Percentiles rank a stretch among this genome's conserved stretches.
Conservation (phyloP, 2,888 invertebrate genomes). For the Dolichomitus sp. region DNA sequence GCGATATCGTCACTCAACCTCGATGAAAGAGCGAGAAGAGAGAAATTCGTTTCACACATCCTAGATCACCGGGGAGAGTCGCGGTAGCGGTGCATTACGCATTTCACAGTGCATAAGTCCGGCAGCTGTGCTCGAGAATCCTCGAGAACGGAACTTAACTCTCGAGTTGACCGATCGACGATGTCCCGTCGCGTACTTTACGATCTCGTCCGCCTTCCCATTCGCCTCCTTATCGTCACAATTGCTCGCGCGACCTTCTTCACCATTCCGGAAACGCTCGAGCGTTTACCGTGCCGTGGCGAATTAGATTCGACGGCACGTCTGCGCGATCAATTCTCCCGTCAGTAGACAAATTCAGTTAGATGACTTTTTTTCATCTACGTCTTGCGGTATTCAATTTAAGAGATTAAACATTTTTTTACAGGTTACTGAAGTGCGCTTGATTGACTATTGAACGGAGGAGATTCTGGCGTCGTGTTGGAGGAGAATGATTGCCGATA, state of each 20-base stretch:
- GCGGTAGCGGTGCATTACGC: constrained; percentile 77
- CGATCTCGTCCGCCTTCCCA: constrained; percentile 46
- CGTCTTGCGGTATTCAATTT: constrained; percentile 10
- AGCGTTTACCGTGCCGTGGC: constrained; percentile 21
- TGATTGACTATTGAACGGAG: constrained; percentile 38
- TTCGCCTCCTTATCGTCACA: constrained; percentile 40
- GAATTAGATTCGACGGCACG: constrained; percentile 38
- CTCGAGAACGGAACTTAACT: constrained; percentile 56
- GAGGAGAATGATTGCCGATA: constrained; percentile 30
- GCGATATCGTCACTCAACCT: constrained; percentile 37
- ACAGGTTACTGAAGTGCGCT: constrained; percentile 34
- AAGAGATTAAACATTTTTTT: constrained; percentile 30
- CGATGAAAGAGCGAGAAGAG: constrained; percentile 51
- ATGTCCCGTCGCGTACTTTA: constrained; percentile 78
- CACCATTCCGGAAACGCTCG: constrained; percentile 54
- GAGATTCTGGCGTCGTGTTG: constrained; percentile 4
- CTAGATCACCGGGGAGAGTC: constrained; percentile 68
- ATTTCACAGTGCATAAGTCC: constrained; percentile 84
- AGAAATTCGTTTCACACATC: constrained; percentile 73
- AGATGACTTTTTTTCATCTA: constrained; percentile 1
- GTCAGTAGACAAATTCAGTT: constrained; percentile 23
- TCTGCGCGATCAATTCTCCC: constrained; percentile 35
- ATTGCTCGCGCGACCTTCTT: constrained; percentile 64
- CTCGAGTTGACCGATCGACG: constrained; percentile 73
- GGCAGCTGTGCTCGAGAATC: constrained; percentile 74